Percentiles rank a stretch among this genome's conserved stretches.
Evolutionary conservation across 2,888 invertebrate genomes (phyloP).

Genomic region (Chrysolina oricalcia): DNA sequence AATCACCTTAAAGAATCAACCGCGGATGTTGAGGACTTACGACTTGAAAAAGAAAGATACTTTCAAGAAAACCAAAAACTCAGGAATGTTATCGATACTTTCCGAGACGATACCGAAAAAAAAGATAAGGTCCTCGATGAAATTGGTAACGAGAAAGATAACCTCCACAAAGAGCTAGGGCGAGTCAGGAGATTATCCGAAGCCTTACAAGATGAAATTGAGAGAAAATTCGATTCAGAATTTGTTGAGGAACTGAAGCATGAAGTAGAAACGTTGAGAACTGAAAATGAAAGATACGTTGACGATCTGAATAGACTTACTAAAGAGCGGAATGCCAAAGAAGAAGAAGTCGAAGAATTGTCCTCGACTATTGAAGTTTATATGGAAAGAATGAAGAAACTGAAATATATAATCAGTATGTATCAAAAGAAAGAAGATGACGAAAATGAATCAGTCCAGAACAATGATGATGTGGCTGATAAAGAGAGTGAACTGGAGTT

Average conservation of each 20-base stretch:
- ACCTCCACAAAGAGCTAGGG: slow-evolving; percentile 15
- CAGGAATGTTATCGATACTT: slow-evolving; percentile 20
- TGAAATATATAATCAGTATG: background rate
- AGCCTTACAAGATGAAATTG: background rate
- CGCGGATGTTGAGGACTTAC: background rate
- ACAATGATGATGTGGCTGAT: background rate
- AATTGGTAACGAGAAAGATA: background rate
- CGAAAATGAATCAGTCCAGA: background rate
- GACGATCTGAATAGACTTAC: background rate
- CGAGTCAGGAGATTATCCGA: background rate
- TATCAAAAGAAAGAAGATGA: background rate
- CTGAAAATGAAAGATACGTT: slow-evolving; percentile 1
- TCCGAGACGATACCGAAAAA: slow-evolving; percentile 25
- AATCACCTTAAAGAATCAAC: background rate
- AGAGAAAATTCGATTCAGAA: background rate
- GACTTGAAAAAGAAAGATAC: slow-evolving; percentile 7
- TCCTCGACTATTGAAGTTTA: background rate
- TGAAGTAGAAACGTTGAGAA: slow-evolving; percentile 15
- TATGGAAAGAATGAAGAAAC: background rate
- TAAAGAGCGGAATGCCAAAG: background rate
- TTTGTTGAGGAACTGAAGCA: background rate
- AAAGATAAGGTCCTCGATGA: slow-evolving; percentile 22
- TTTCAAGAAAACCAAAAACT: slow-evolving; percentile 28
- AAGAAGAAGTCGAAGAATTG: slow-evolving; percentile 17
- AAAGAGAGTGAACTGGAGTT: background rate